phyloP scores from a whole-genome alignment of 2,797 vertebrate genomes.

The Acridotheres tristis region DNA sequence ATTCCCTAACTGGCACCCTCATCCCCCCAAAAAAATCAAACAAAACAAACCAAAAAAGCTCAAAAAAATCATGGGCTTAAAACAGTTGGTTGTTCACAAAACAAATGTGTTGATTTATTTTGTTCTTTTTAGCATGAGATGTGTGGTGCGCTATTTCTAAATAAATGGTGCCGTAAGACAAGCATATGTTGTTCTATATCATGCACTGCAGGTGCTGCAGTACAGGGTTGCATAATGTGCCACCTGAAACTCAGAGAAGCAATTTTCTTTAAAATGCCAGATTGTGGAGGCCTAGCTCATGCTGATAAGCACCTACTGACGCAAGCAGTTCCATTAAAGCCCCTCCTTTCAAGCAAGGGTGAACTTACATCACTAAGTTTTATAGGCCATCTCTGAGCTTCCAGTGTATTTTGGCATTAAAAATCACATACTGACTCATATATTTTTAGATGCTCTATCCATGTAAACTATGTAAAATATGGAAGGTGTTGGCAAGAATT shows the following conservation, averaged over 20 bases:
- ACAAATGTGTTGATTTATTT: conserved; percentile 30
- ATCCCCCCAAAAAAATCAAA: neutral
- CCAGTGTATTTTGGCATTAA: conserved; percentile 6
- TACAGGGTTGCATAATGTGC: conserved; percentile 35
- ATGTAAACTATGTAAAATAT: neutral
- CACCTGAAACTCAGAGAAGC: conserved; percentile 51
- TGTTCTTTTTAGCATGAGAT: conserved; percentile 28
- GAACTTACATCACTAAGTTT: conserved; percentile 6
- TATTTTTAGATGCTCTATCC: neutral
- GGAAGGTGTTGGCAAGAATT: neutral
- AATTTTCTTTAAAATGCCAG: conserved; percentile 29
- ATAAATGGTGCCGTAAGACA: conserved; percentile 53
- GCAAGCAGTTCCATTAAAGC: conserved; percentile 16
- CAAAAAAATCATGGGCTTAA: neutral
- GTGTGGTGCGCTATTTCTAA: conserved; percentile 39
- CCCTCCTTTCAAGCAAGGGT: neutral
- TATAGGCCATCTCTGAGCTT: neutral
- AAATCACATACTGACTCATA: neutral
- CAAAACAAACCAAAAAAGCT: neutral
- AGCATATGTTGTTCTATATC: conserved; percentile 52
- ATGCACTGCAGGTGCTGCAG: conserved; percentile 31
- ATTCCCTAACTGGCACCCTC: neutral
- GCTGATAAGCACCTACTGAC: conserved; percentile 7
- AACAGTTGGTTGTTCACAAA: conserved; percentile 25
- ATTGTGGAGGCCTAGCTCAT: neutral